These are phyloP conservation scores for Epistrophe eligans DNA, from an alignment of 2,888 invertebrate species.

Conservation along the genomic window DNA sequence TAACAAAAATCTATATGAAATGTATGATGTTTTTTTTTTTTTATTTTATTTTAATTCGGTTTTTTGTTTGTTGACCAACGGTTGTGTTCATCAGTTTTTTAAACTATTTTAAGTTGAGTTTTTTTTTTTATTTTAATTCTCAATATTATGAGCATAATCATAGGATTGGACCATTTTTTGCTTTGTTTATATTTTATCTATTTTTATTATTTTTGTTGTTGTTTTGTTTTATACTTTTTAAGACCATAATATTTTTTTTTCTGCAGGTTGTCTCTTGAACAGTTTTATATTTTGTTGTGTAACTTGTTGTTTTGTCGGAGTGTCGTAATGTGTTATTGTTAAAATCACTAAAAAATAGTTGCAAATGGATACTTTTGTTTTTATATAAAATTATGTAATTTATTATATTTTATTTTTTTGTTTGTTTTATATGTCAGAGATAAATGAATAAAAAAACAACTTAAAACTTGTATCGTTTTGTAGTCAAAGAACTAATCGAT, in stretches of 20 bases:
- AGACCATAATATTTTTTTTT: constrained; percentile 40
- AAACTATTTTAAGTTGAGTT: constrained; percentile 34
- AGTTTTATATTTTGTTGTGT: constrained; percentile 49
- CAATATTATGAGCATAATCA: constrained; percentile 68
- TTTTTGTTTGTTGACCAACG: constrained; percentile 43
- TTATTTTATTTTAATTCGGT: constrained; percentile 39
- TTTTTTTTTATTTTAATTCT: constrained; percentile 39
- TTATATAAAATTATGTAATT: constrained; percentile 54
- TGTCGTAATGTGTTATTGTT: constrained; percentile 70
- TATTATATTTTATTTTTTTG: constrained; percentile 10
- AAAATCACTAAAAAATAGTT: constrained; percentile 72
- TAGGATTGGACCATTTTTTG: constrained; percentile 72
- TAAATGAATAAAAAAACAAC: constrained; percentile 39
- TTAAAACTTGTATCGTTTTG: constrained; percentile 49
- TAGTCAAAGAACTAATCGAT: constrained; percentile 77
- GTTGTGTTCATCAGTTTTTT: constrained; percentile 51
- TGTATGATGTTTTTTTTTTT: constrained; percentile 56
- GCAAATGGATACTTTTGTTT: constrained; percentile 55
- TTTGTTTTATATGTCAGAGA: constrained; percentile 41
- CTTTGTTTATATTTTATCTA: constrained; percentile 38
- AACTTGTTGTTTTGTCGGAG: constrained; percentile 58
- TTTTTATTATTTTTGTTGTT: constrained; percentile 34
- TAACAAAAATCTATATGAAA: constrained; percentile 73
- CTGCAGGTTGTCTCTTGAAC: constrained; percentile 30
- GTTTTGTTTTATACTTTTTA: constrained; percentile 17